phyloP scores from a whole-genome alignment of 2,888 invertebrate species.

The Onthophagus sagittarius region DNA sequence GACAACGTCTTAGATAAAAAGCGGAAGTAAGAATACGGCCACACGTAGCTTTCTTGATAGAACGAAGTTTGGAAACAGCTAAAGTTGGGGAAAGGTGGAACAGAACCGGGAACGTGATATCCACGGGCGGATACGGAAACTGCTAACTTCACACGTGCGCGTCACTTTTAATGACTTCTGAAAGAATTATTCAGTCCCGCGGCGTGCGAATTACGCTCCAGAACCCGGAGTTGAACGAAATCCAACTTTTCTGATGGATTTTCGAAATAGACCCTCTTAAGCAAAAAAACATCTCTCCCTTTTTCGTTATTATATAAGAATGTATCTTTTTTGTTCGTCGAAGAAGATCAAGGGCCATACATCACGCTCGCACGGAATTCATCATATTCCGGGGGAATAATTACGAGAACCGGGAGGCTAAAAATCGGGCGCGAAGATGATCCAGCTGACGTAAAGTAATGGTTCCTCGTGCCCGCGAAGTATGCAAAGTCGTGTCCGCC shows the following conservation, averaged over 20 bases:
- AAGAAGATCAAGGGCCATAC: neutral
- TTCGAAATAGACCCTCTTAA: neutral
- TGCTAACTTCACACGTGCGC: conserved; percentile 38
- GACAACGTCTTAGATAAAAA: neutral
- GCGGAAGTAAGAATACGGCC: neutral
- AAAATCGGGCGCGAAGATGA: neutral
- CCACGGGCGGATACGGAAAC: conserved; percentile 32
- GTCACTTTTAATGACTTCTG: conserved; percentile 34
- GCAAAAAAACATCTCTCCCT: neutral
- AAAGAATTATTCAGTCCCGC: conserved; percentile 33
- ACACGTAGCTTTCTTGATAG: conserved; percentile 22
- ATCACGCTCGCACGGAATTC: neutral
- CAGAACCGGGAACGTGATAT: conserved; percentile 36
- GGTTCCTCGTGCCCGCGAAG: neutral
- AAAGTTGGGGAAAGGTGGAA: conserved; percentile 31
- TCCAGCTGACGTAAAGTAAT: conserved; percentile 3
- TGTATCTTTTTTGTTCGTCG: no score
- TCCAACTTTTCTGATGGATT: neutral
- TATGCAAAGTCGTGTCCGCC: conserved; percentile 10
- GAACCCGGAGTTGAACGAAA: neutral
- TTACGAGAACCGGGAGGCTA: neutral
- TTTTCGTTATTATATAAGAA: neutral
- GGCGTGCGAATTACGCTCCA: conserved; percentile 18
- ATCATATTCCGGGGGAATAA: neutral
- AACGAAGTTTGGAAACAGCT: conserved; percentile 35